Base-by-base conservation (phyloP, 1,140 invertebrate species). In the Drosophila quadrilineata region DNA sequence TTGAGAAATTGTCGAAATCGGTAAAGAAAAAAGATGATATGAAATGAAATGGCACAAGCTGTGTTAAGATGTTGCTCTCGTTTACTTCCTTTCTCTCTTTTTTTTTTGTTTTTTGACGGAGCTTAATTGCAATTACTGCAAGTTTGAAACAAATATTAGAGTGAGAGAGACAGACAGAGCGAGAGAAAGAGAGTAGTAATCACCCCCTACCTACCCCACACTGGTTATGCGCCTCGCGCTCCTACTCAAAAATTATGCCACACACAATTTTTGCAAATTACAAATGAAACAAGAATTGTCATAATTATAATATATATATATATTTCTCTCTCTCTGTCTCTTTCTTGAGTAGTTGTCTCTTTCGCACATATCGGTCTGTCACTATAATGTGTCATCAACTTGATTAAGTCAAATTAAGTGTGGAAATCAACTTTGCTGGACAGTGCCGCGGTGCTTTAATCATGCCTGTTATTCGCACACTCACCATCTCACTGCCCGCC, bases 81-180 rank as follows among this genome's bases (percentile, higher is more conserved):
- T 57, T 67, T 62, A 68, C 76, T 80, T 80, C 75, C 75, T 80
- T 71, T 53, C n/a, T n/a, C n/a, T n/a, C n/a, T n/a, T n/a, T n/a
- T n/a, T n/a, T n/a, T n/a, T n/a, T n/a, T n/a, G n/a, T n/a, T n/a
- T n/a, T n/a, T n/a, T n/a, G n/a, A n/a, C n/a, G n/a, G 41, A 46
- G 56, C 75, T 79, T 79, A 75, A 79, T 79, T 79, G 75, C 75
- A 80, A 80, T 80, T 80, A 80, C 71, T 75, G 60, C 58, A 75
- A 62, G 74, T 67, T 60, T 60, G 71, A 73, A 68, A 68, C 70
- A 73, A n/a, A n/a, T n/a, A n/a, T n/a, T n/a, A n/a, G n/a, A 62
- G 24, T 14, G 16, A 24, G 49, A 41, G 50, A 31, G 33, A 19
- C 38, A 35, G 33, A 9, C n/a, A n/a, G n/a, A n/a, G n/a, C n/a